Percentiles rank a stretch among this genome's conserved stretches.
These are phyloP conservation scores for Aromia moschata DNA, from an alignment of 2,888 invertebrate genomes.

Conservation along the genomic window DNA sequence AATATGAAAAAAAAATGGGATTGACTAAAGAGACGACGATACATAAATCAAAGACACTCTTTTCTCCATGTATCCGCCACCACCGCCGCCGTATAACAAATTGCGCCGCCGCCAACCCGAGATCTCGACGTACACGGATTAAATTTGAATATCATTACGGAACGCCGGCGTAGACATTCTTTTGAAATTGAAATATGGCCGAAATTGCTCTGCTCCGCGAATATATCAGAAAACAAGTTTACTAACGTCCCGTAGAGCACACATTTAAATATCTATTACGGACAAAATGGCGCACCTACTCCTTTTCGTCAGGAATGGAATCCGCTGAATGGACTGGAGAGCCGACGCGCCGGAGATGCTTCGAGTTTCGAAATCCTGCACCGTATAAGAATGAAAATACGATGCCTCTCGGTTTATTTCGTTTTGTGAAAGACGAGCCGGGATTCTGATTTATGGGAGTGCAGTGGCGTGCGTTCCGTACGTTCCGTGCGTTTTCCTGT, in stretches of 20 bases:
- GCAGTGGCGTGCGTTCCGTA: too few relatives aligned
- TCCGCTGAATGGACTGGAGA: background rate
- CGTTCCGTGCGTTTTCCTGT: too few relatives aligned
- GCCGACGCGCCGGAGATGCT: background rate
- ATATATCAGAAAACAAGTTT: slow-evolving; percentile 36
- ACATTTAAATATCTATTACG: slow-evolving; percentile 37
- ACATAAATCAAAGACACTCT: too few relatives aligned
- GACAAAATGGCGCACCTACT: slow-evolving; percentile 7
- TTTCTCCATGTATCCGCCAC: too few relatives aligned
- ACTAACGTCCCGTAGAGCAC: slow-evolving; percentile 28
- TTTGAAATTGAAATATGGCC: slow-evolving; percentile 40
- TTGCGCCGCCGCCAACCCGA: slow-evolving; percentile 5
- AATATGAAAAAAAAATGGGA: too few relatives aligned
- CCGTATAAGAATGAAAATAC: background rate
- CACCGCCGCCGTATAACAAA: slow-evolving; percentile 7
- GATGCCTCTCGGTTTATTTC: background rate
- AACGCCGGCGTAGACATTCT: slow-evolving; percentile 31
- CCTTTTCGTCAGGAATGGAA: slow-evolving; percentile 2
- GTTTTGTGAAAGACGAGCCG: too few relatives aligned
- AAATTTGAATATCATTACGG: slow-evolving; percentile 41
- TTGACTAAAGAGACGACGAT: too few relatives aligned
- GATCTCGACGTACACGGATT: slow-evolving; percentile 29
- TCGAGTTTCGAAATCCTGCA: background rate
- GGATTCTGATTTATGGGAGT: too few relatives aligned
- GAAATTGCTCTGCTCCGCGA: slow-evolving; percentile 37